Base-by-base conservation (phyloP, 2,888 invertebrate genomes). In the Junonia oenone region DNA sequence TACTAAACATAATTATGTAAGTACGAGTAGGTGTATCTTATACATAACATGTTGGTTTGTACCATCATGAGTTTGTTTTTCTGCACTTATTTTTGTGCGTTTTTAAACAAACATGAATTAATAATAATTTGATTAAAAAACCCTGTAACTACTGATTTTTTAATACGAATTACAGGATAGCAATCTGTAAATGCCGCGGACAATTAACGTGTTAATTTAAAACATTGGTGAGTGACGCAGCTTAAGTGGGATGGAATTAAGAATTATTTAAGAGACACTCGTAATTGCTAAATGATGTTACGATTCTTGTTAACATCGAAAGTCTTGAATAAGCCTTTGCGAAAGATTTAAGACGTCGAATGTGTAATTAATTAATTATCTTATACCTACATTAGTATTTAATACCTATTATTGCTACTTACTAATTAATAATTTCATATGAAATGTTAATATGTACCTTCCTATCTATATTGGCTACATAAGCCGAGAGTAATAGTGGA, bases 191-290 rank as follows among this genome's bases (percentile, higher is more conserved):
- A 58, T 56, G 26, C n/a, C 58, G 51, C 38, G 31, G 50, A 52
- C 48, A 58, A 57, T 63, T 59, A 56, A 59, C 43, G 56, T 49
- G 52, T 62, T 59, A 38, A 62, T 60, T 63, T 59, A 37, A 48
- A 56, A 55, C 55, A 60, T 57, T 50, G 45, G 37, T 45, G 46
- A 27, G 31, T 45, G 17, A 48, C 51, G 31, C 11, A 49, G 63
- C 59, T 63, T 58, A 57, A 46, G 45, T 37, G 35, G 57, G 49
- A 48, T 58, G 35, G 46, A 48, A 50, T 53, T 45, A 51, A 51
- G 57, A 55, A 51, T 57, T 29, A 53, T 37, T 53, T 50, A 53
- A 31, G 38, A 27, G 27, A 51, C 49, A 22, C 22, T 22, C 22
- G 22, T 22, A 38, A 55, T 55, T 27, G 45, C 55, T n/a, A 31